Percentiles rank a stretch among this genome's conserved stretches.
phyloP scores from a whole-genome alignment of 2,888 invertebrate genomes.

The Scelioninae gen. 1 region DNA sequence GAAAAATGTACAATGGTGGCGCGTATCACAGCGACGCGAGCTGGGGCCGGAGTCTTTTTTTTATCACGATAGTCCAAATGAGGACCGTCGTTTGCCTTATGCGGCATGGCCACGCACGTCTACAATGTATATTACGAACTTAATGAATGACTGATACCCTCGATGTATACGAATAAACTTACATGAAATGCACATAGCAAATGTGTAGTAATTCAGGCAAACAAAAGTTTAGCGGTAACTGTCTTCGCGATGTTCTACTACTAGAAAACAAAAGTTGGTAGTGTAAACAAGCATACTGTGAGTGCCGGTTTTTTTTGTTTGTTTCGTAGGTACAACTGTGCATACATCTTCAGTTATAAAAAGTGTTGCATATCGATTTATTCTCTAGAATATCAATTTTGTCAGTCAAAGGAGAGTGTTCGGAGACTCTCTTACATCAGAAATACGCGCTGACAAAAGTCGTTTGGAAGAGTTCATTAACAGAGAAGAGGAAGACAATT shows the following conservation, averaged over 20 bases:
- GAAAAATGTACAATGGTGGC: slow-evolving; percentile 55
- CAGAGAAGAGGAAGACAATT: slow-evolving; percentile 19
- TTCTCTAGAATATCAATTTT: slow-evolving; percentile 18
- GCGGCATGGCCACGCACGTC: slow-evolving; percentile 24
- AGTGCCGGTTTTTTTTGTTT: background rate
- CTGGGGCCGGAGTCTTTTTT: slow-evolving; percentile 54
- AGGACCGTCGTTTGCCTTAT: slow-evolving; percentile 28
- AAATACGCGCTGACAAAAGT: too few species aligned
- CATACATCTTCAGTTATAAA: slow-evolving; percentile 28
- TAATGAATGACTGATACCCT: slow-evolving; percentile 35
- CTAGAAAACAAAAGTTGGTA: slow-evolving; percentile 42
- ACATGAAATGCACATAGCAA: slow-evolving; percentile 54
- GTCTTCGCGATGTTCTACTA: slow-evolving; percentile 26
- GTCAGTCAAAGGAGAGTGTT: slow-evolving; percentile 5
- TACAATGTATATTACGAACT: slow-evolving; percentile 15
- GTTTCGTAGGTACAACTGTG: slow-evolving; percentile 31
- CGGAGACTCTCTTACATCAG: slow-evolving; percentile 4
- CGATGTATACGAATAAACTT: slow-evolving; percentile 8
- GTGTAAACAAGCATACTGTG: slow-evolving; percentile 26
- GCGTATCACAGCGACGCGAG: slow-evolving; percentile 1
- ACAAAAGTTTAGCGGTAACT: slow-evolving; percentile 35
- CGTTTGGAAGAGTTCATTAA: too few species aligned
- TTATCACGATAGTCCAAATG: slow-evolving; percentile 42
- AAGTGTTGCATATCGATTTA: slow-evolving; percentile 35
- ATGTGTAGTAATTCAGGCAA: slow-evolving; percentile 40